Base-by-base conservation (phyloP, 2,113 vertebrate genomes). In the Hyaena hyaena region DNA sequence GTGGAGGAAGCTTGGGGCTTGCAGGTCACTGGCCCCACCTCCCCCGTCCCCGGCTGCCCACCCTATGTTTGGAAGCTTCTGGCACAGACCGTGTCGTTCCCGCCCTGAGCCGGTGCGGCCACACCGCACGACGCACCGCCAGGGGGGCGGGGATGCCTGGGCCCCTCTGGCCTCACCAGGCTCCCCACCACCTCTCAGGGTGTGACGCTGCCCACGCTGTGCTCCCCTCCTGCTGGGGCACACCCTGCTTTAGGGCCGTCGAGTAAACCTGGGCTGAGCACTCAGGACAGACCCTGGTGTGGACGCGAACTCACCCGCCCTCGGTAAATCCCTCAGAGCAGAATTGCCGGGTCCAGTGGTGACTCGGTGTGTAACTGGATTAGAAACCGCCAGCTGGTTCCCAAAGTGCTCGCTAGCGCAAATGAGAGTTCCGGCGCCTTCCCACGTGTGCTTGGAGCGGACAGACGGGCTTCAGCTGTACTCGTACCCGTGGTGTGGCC, bases 401-500 rank as follows among this genome's bases (percentile, higher is more conserved):
- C 76, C 33, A 14, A 16, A 39, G 31, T 15, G 63, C 19, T 50
- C 8, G 21, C 3, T 0, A 1, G 33, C 16, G 28, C 3, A 1
- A 2, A 1, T 0, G 9, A 63, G 66, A 2, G 12, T 33, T 33
- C 65, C 5, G 2, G 35, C 2, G 11, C 24, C 45, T 12, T 43
- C 31, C 58, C 1, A 0, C 4, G 11, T 0, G 8, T 21, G 21
- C 2, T 7, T 0, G 4, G 5, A 4, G 65, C 2, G 65, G 31
- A 17, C 5, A 3, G 76, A 12, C 53, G 15, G 16, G 39, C 65
- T n/a, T n/a, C 11, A 0, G 9, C 5, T 0, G 2, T 2, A 1
- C 50, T 45, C 4, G 0, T 14, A 31, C 33, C 0, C 0, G 43
- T 0, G 0, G 24, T 0, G 8, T 10, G 28, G 28, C 19, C 4